A percentile compares a stretch with the other conserved stretches of the same genome.
Conservation (phyloP, 2,888 invertebrate species). For the Lithosia quadra region DNA sequence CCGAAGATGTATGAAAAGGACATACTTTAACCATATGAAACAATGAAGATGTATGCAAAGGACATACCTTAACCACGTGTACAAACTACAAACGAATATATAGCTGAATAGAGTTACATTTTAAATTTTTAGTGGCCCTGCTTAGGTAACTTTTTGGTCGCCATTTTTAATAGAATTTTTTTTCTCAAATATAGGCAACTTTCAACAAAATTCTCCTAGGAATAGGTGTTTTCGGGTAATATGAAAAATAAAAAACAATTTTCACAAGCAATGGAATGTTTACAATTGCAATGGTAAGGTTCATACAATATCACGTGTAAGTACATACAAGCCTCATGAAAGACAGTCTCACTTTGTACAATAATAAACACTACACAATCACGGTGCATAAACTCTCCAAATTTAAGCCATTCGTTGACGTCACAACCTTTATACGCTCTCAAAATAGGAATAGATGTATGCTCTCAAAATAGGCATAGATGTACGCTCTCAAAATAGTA, state of each 20-base stretch:
- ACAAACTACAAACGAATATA: too few species aligned
- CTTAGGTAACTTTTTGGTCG: too few species aligned
- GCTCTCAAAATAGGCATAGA: neutral
- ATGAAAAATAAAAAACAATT: slow-evolving; percentile 70
- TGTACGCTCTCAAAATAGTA: neutral
- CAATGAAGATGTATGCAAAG: too few species aligned
- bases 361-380: slow-evolving; percentile 39
- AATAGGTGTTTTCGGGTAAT: neutral
- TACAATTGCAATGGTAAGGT: slow-evolving; percentile 81
- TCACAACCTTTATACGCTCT: slow-evolving; percentile 46
- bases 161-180: too few species aligned
- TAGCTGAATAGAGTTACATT: too few species aligned
- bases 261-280: slow-evolving; percentile 86
- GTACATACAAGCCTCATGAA: slow-evolving; percentile 68
- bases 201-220: neutral
- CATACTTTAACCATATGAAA: too few species aligned
- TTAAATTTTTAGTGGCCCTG: too few species aligned
- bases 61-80: too few species aligned
- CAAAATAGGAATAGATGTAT: slow-evolving; percentile 29
- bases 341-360: slow-evolving; percentile 66
- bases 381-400: slow-evolving; percentile 52
- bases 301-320: slow-evolving; percentile 73
- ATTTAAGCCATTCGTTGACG: slow-evolving; percentile 60
- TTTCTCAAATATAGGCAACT: neutral
- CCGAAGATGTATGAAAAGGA: too few species aligned